Evolutionary conservation across 2,888 invertebrate genomes (phyloP).

Genomic region (Acheta domesticus): DNA sequence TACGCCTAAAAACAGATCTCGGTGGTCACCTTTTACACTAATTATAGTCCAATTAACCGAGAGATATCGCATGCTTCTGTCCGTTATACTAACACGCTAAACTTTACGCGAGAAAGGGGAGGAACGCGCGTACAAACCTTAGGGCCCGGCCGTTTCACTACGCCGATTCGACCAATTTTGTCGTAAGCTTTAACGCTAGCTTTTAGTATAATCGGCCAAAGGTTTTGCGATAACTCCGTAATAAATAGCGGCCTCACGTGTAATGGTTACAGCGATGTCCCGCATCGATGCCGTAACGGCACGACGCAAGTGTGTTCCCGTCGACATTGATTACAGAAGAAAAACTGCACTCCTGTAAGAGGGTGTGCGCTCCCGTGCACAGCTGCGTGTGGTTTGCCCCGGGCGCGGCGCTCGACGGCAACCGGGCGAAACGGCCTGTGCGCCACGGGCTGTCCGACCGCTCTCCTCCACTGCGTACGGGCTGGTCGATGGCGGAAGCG

Average conservation of each 20-base stretch:
- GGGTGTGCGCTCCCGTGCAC: too few species aligned
- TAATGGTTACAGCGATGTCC: neutral
- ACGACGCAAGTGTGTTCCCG: neutral
- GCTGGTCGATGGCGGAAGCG: neutral
- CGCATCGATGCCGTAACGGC: constrained; percentile 4
- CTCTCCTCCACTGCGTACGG: too few species aligned
- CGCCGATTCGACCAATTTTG: constrained; percentile 18
- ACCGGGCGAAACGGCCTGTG: too few species aligned
- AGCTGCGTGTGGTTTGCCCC: too few species aligned
- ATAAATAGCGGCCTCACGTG: constrained; percentile 7
- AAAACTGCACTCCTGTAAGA: too few species aligned
- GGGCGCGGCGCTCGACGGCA: too few species aligned
- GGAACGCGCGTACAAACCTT: neutral
- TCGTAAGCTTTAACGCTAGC: constrained; percentile 6
- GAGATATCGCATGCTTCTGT: neutral
- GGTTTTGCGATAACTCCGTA: neutral
- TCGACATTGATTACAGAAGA: neutral
- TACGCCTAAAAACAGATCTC: too few species aligned
- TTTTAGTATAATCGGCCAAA: constrained; percentile 1
- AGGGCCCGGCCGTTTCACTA: neutral
- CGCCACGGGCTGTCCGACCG: too few species aligned
- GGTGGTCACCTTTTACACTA: neutral
- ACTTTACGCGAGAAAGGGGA: neutral
- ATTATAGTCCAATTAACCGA: neutral
- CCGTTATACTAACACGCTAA: neutral